These are phyloP conservation scores for Acronicta psi DNA, from an alignment of 2,888 invertebrate species.

Conservation along the genomic window DNA sequence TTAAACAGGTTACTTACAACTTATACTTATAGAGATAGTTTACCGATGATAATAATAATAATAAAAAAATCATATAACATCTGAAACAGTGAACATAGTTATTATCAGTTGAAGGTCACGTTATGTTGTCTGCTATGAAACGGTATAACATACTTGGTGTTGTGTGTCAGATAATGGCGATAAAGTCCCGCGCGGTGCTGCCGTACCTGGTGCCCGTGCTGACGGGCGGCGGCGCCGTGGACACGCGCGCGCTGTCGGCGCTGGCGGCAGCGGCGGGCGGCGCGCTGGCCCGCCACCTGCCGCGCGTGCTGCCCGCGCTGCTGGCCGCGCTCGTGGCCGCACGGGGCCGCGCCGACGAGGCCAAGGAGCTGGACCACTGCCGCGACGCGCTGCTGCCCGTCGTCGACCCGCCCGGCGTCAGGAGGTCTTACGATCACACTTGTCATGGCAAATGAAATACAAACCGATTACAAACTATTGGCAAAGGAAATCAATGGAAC, in stretches of 20 bases:
- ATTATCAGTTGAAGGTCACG: too few relatives aligned
- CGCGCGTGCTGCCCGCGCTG: slow-evolving; percentile 97
- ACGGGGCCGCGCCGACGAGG: slow-evolving; percentile 90
- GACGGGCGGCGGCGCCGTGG: slow-evolving; percentile 83
- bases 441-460: too few relatives aligned
- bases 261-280: slow-evolving; percentile 78
- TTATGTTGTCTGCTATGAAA: too few relatives aligned
- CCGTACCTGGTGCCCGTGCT: slow-evolving; percentile 98
- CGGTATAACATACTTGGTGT: too few relatives aligned
- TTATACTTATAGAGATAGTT: too few relatives aligned
- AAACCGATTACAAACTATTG: too few relatives aligned
- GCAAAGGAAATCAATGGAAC: too few relatives aligned
- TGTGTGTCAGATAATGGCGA: slow-evolving; percentile 93
- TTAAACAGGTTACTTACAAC: slow-evolving; percentile 91
- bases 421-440: slow-evolving; percentile 88
- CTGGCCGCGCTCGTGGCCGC: slow-evolving; percentile 93
- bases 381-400: slow-evolving; percentile 97
- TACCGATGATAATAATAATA: too few relatives aligned
- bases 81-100: too few relatives aligned
- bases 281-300: slow-evolving; percentile 94
- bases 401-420: slow-evolving; percentile 95
- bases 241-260: slow-evolving; percentile 90
- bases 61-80: too few relatives aligned
- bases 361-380: slow-evolving; percentile 96
- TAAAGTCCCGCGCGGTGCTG: slow-evolving; percentile 98